Conservation (phyloP, 1,140 invertebrate genomes). For the Tachypleus tridentatus region DNA sequence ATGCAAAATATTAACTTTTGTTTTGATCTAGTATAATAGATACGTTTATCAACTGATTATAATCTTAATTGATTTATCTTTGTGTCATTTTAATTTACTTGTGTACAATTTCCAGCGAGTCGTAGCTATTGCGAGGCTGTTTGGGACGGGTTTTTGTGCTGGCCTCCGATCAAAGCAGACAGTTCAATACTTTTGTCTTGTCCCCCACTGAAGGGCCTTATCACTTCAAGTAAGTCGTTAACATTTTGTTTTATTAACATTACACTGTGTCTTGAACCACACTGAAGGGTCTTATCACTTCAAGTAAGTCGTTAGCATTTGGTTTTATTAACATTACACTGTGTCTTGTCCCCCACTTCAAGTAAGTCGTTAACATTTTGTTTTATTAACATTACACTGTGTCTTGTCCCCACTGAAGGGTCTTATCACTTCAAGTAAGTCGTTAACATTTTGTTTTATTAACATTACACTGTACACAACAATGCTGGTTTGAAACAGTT, state of each 20-base stretch:
- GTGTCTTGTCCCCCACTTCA: neutral
- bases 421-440: conserved; percentile 58
- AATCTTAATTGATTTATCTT: no score
- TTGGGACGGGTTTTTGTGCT: conserved; percentile 59
- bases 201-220: conserved; percentile 52
- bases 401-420: conserved; percentile 41
- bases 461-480: conserved; percentile 17
- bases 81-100: no score
- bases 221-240: conserved; percentile 52
- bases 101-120: no score
- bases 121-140: conserved; percentile 49
- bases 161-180: conserved; percentile 55
- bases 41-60: no score
- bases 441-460: neutral
- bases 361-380: no score
- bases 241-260: neutral
- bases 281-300: neutral
- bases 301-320: neutral
- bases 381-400: no score
- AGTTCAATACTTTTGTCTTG: conserved; percentile 48
- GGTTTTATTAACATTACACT: neutral
- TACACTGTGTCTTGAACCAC: neutral
- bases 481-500: no score
- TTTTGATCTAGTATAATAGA: no score
- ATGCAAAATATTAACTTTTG: no score